Base-by-base conservation (phyloP, 2,797 vertebrate genomes). In the Semaprochilodus insignis region DNA sequence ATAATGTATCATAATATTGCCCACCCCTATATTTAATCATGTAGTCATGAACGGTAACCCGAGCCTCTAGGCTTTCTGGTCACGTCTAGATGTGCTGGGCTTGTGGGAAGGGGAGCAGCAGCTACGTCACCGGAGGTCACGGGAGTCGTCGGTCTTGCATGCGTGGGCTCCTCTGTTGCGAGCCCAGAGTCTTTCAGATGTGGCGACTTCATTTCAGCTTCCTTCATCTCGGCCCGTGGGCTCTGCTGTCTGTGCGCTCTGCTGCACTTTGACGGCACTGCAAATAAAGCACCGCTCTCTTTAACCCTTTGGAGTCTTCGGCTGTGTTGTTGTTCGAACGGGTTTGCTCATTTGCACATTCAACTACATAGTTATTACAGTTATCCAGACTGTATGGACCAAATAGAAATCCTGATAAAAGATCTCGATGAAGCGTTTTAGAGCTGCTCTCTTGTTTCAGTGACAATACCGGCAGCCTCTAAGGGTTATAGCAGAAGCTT, bases 201-300 rank as follows among this genome's bases (percentile, higher is more conserved):
- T 81, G 78, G 81, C 63, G 51, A 70, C 78, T 87, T 71, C 55
- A 54, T 79, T 84, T 63, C 63, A 3, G 44, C 34, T 83, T 48
- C 81, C 74, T 85, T 77, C 60, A 82, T 85, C 78, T 74, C 25
- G 52, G 67, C 80, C 70, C 70, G 57, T 54, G 25, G 74, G 74
- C 75, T 66, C 74, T 40, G 31, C 66, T 21, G 63, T 78, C 72
- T 88, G 51, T 40, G 44, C 48, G 48, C 80, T 70, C 57, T 76
- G 51, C 62, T 5, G 27, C 62, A 65, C 62, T 65, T 31, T 65
- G 62, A 63, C 27, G 60, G 60, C 21, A 72, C 74, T 59, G 73
- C 52, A 67, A 63, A 63, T 77, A 51, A 78, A 27, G 57, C 51
- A 10, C 16, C 25, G 52, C 51, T 48, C 36, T 78, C 48, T 78